Evolutionary conservation across 2,888 invertebrate genomes (phyloP), one percentile per base, ranked within the genome.

Genomic region (Eueremaeus valkanovi): DNA sequence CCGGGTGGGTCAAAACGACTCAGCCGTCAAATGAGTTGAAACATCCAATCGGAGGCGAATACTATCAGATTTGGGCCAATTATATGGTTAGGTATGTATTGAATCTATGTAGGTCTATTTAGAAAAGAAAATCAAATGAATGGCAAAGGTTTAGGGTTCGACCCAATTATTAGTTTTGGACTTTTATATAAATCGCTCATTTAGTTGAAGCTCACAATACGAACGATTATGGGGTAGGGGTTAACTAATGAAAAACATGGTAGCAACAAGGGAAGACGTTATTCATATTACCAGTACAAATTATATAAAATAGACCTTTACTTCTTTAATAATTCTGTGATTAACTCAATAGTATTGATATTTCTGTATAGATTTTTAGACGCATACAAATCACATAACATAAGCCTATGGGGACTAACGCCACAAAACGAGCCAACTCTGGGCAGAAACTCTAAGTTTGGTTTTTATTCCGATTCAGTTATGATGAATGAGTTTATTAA

Each of bases 351-450:
- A 5, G n/a, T 49, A 13, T 49, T 11, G 6, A 5, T 13, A 49
- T 11, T n/a, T 31, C 33, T 45, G 24, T 81, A 58, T 80, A 90
- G 90, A 82, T 93, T 93, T 85, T 83, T 95, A 58, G 88, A 92
- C 79, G 88, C 87, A 74, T 95, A 95, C 83, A 85, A 87, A 77
- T 86, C 87, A 45, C 84, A 88, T n/a, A 88, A 88, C 24, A 80
- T 86, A 21, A 78, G 81, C 13, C 82, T 87, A 70, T 96, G 95
- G 95, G 92, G 89, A 0, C 84, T 95, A 40, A 91, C 94, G 0
- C 90, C 92, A 0, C 92, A 93, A 36, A 95, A 95, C 82, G 95
- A 96, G 82, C 95, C 95, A 0, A 81, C 83, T 0, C 81, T 83
- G 88, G 58, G 83, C 76, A 85, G 85, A 0, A 79, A 81, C 13